Conservation (phyloP, 2,797 vertebrate species). For the Cercopithecus mitis region DNA sequence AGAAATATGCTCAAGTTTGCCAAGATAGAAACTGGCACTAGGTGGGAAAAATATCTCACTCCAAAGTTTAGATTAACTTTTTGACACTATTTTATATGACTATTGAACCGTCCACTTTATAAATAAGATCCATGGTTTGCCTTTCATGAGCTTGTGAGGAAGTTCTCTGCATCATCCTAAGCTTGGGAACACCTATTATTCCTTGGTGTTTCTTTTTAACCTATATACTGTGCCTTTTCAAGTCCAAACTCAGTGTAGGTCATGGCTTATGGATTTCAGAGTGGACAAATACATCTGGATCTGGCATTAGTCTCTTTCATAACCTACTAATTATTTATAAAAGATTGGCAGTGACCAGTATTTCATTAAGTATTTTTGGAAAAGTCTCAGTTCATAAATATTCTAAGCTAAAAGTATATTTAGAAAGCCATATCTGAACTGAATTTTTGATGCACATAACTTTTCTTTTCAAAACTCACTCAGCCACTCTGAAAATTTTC, state of each 20-base stretch:
- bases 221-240: neutral
- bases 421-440: neutral
- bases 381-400: neutral
- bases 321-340: neutral
- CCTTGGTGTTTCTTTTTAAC: no score
- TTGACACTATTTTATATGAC: no score
- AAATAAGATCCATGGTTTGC: no score
- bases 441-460: neutral
- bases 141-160: neutral
- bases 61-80: neutral
- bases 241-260: neutral
- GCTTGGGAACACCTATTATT: fast-evolving
- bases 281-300: neutral
- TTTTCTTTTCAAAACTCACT: neutral
- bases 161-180: neutral
- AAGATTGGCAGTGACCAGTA: neutral
- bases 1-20: neutral
- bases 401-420: neutral
- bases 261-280: neutral
- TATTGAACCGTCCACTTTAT: neutral
- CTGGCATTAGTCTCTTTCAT: neutral
- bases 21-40: neutral
- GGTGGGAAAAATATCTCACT: neutral
- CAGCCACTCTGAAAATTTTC: neutral
- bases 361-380: neutral